These are phyloP conservation scores for Malacosoma neustria DNA, from an alignment of 2,888 invertebrate genomes.

Conservation along the genomic window DNA sequence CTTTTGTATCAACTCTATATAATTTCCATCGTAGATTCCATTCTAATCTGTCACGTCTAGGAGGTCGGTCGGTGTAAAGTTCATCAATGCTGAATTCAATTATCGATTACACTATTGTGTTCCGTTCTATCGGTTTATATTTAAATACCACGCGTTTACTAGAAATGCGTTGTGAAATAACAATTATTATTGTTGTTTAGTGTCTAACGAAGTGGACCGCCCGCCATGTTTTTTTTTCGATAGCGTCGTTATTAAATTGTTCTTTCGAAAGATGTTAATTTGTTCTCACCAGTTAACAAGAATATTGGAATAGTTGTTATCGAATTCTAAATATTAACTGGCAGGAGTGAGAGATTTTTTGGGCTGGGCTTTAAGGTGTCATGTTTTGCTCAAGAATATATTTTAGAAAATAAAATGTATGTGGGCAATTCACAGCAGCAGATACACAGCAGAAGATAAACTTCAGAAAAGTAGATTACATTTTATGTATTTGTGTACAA, in stretches of 20 bases:
- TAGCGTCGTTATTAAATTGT: slow-evolving; percentile 2
- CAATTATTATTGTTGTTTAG: slow-evolving; percentile 40
- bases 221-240: slow-evolving; percentile 34
- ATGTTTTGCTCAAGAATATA: no score
- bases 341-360: no score
- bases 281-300: no score
- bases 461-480: no score
- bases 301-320: no score
- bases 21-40: slow-evolving; percentile 45
- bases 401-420: no score
- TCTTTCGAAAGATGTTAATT: no score
- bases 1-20: slow-evolving; percentile 42
- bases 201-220: slow-evolving; percentile 58
- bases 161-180: slow-evolving; percentile 69
- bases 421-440: no score
- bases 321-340: no score
- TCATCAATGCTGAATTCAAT: slow-evolving; percentile 75
- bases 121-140: slow-evolving; percentile 72
- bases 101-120: slow-evolving; percentile 74
- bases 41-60: slow-evolving; percentile 73
- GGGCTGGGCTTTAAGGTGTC: no score
- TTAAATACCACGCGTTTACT: slow-evolving; percentile 71
- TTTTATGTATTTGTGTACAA: no score
- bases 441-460: no score
- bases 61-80: slow-evolving; percentile 72